A percentile compares a stretch with the other conserved stretches of the same genome.
Conservation (phyloP, 2,113 vertebrate genomes). For the Peucedramus taeniatus region DNA sequence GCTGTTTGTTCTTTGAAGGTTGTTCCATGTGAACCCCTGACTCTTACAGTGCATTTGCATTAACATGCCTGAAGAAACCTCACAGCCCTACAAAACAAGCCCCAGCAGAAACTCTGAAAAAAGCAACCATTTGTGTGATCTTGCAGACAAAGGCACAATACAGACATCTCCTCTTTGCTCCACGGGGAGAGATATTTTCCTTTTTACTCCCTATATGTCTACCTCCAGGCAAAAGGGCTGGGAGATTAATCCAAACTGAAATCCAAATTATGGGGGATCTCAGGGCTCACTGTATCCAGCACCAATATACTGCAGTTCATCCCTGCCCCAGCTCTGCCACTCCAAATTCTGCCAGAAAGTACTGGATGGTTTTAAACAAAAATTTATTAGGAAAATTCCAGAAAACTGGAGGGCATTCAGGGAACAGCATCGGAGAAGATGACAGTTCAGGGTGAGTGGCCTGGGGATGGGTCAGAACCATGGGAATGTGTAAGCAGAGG, state of each 20-base stretch:
- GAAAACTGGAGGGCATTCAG: neutral
- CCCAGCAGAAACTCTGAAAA: neutral
- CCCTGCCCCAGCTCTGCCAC: neutral
- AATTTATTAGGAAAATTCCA: neutral
- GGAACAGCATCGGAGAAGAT: neutral
- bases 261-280: neutral
- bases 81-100: neutral
- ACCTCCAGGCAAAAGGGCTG: neutral
- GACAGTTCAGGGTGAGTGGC: neutral
- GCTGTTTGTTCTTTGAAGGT: neutral
- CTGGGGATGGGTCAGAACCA: neutral
- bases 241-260: neutral
- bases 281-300: neutral
- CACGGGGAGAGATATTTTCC: rapidly evolving
- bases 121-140: neutral
- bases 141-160: neutral
- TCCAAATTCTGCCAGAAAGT: neutral
- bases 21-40: neutral
- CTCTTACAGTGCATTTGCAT: neutral
- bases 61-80: neutral
- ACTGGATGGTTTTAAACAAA: neutral
- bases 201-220: neutral
- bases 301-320: neutral
- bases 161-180: neutral
- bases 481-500: neutral